Conservation (phyloP, 2,797 vertebrate species). For the Telmatherina bonti region DNA sequence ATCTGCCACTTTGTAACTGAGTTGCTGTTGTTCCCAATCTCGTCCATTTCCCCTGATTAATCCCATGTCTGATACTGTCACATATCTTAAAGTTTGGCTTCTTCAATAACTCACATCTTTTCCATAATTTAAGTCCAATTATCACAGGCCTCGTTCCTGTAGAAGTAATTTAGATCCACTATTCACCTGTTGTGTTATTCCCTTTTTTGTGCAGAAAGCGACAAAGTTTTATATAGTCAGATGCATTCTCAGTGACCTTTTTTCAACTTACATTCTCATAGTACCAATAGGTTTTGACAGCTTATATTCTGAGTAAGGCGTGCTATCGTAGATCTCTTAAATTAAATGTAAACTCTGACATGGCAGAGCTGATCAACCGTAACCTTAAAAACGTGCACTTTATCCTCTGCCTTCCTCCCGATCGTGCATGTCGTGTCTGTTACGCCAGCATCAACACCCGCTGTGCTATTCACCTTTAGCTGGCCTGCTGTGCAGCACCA, state of each 20-base stretch:
- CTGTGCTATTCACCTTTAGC: conserved; percentile 57
- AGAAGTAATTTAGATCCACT: not conserved
- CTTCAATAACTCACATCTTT: not conserved
- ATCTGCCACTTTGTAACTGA: no score
- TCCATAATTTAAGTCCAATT: not conserved
- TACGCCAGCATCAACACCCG: conserved; percentile 3
- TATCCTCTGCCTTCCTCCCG: not conserved
- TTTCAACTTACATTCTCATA: not conserved
- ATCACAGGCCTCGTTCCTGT: not conserved
- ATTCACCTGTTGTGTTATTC: not conserved
- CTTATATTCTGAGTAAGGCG: not conserved
- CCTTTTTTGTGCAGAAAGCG: not conserved
- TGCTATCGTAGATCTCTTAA: not conserved
- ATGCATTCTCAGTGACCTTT: not conserved
- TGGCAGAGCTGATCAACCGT: not conserved
- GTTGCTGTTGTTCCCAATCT: no score
- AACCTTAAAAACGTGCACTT: not conserved
- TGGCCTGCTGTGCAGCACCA: conserved; percentile 12
- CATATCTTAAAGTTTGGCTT: not conserved
- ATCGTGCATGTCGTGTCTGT: conserved; percentile 5
- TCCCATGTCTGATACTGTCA: no score
- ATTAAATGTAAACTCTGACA: not conserved
- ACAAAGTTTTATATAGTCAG: not conserved
- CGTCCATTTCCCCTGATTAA: no score
- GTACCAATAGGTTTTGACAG: not conserved